phyloP scores from a whole-genome alignment of 2,888 invertebrate species.

The Gymnoscelis rufifasciata region DNA sequence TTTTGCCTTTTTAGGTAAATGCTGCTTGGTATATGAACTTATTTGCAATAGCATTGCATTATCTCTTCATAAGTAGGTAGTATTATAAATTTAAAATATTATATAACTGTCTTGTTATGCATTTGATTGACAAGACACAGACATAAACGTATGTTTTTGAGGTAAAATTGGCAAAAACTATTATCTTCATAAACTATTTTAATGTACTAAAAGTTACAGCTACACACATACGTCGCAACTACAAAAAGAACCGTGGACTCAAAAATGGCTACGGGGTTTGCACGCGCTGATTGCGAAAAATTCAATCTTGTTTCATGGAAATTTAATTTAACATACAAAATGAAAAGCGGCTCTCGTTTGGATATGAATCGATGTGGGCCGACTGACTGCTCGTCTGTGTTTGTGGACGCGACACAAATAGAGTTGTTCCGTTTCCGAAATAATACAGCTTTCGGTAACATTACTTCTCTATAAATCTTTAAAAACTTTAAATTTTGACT shows the following conservation, averaged over 20 bases:
- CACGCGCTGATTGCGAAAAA: constrained; percentile 76
- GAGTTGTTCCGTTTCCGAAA: constrained; percentile 24
- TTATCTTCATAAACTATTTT: no score
- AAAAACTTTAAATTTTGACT: background rate
- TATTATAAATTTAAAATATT: no score
- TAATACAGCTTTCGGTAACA: constrained; percentile 1
- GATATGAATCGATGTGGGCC: constrained; percentile 73
- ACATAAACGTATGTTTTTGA: no score
- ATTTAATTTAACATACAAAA: constrained; percentile 79
- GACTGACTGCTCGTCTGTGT: constrained; percentile 72
- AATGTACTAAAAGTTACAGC: no score
- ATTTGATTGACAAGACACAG: no score
- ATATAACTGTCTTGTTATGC: no score
- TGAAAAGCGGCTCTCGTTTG: constrained; percentile 69
- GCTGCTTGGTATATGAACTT: no score
- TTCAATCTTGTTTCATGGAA: constrained; percentile 79
- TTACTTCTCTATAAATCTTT: background rate
- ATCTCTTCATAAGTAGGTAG: no score
- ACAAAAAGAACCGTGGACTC: constrained; percentile 31
- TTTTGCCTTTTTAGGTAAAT: no score
- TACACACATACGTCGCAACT: constrained; percentile 10
- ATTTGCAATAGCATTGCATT: no score
- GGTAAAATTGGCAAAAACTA: no score
- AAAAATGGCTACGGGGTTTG: constrained; percentile 51
- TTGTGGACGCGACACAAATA: constrained; percentile 51